Evolutionary conservation across 1,140 invertebrate species (phyloP).

Genomic region (Linepithema humile): DNA sequence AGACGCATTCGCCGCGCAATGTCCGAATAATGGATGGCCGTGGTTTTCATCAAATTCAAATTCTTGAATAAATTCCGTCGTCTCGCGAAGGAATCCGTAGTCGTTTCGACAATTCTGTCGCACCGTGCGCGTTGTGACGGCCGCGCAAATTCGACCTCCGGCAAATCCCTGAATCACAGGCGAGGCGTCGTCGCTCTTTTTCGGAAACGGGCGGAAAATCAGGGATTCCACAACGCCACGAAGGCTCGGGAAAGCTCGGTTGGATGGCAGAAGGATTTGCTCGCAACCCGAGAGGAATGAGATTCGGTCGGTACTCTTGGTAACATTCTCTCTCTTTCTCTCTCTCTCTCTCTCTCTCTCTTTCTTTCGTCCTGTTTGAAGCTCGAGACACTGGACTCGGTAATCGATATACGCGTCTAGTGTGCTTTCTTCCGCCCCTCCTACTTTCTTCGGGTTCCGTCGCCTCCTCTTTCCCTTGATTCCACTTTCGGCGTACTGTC

Average conservation of each 20-base stretch:
- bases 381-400: slow-evolving; percentile 67
- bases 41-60: slow-evolving; percentile 38
- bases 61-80: slow-evolving; percentile 17
- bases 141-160: slow-evolving; percentile 34
- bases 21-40: slow-evolving; percentile 7
- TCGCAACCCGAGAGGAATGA: slow-evolving; percentile 66
- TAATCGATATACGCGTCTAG: slow-evolving; percentile 76
- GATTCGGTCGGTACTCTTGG: slow-evolving; percentile 56
- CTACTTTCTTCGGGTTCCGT: slow-evolving; percentile 17
- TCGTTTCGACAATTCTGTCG: slow-evolving; percentile 29
- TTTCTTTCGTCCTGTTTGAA: slow-evolving; percentile 20
- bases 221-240: slow-evolving; percentile 55
- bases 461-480: slow-evolving; percentile 50
- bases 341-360: slow-evolving; percentile 24
- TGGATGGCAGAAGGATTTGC: slow-evolving; percentile 68
- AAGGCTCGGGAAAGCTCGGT: slow-evolving; percentile 31
- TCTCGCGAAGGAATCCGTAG: neutral
- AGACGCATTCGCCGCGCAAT: neutral
- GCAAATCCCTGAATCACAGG: slow-evolving; percentile 56
- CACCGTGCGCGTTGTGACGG: neutral
- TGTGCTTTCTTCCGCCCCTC: slow-evolving; percentile 57
- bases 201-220: slow-evolving; percentile 67
- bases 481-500: slow-evolving; percentile 63
- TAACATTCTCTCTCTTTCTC: slow-evolving; percentile 34
- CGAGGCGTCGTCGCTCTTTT: slow-evolving; percentile 52